Evolutionary conservation across 2,113 vertebrate genomes (phyloP), one percentile per base, ranked within the genome.

Genomic region (Carassius auratus): DNA sequence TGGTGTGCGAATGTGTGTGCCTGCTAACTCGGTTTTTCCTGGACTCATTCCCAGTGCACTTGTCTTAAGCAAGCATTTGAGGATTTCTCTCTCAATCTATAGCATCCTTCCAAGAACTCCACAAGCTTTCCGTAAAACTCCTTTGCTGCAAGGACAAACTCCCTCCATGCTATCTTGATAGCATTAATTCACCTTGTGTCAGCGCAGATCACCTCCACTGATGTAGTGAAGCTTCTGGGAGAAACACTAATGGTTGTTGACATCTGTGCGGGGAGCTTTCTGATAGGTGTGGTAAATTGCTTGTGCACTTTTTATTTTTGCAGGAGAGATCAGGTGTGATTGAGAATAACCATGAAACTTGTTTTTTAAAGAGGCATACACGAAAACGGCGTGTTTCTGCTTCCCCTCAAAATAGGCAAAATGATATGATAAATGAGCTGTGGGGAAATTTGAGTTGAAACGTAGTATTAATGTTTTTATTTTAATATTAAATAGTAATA

Each of bases 1-100:
- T 68, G 69, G 5, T 76, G 71, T 68, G 59, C 36, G 45, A 57
- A 77, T 26, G 75, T 66, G 62, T 74, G 64, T 5, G n/a, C 57
- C 66, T 21, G 26, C 74, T 71, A 78, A 78, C n/a, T 69, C 36
- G 33, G 15, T 75, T 78, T 78, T 55, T 83, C 64, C 62, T 89
- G 84, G 64, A 86, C 73, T n/a, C 4, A 23, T 88, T 86, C 86
- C 83, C 78, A 79, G 79, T 13, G 36, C 15, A 50, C 75, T 75
- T 76, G 74, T 85, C 76, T 55, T 57, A 85, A 48, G 75, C 30
- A 23, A 66, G 55, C 33, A 77, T 81, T 80, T 84, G 66, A 78
- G 66, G 64, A 64, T 86, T 85, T 78, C 59, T 66, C 45, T 84
- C 45, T 85, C 82, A 64, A 38, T 86, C 85, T 64, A 38, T 81